Evolutionary conservation across 1,140 invertebrate genomes (phyloP), one percentile per base, ranked within the genome.

Genomic region (Pachyrhynchus sulphureomaculatus): DNA sequence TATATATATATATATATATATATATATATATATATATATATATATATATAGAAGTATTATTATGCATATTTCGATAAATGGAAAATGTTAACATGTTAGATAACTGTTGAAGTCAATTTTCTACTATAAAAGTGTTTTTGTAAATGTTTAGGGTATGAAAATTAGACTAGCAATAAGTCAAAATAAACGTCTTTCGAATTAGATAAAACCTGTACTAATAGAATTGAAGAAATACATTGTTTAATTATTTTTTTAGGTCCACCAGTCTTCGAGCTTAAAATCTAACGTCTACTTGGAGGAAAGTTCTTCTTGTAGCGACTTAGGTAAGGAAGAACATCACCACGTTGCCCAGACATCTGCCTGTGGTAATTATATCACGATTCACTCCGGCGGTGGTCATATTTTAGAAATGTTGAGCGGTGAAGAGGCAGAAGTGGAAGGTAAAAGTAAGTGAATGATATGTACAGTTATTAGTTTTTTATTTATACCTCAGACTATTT

Each of bases 371-470:
- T 75, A 72, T 54, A 54, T 74, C 10, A 56, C 71, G 15, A 63
- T 74, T 21, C 68, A 70, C 56, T 60, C 71, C 2, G 61, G 66
- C 54, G 65, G 55, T 23, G 57, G 69, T 66, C 80, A 80, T 63
- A 78, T 82, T 34, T 77, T 79, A 42, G 88, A 88, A 62, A 82
- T 89, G 64, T 69, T 88, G 4, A 87, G 85, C 39, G 84, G 82
- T 0, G 88, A 88, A 55, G 89, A 91, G 71, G 83, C 84, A 56
- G 84, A 86, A 67, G 68, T 72, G 5, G 74, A 76, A 66, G 70
- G 68, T 48, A 63, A 29, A 29, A 29, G 26, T 29, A 9, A 1
- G 5, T 6, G 26, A 6, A 66, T 20, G 4, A 51, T 18, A 15
- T 23, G 4, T 20, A 26, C 20, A 4, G 24, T 13, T 32, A 32